A percentile compares a stretch with the other conserved stretches of the same genome.
Evolutionary conservation across 2,797 vertebrate species (phyloP).

Genomic region (Sylvilagus floridanus): DNA sequence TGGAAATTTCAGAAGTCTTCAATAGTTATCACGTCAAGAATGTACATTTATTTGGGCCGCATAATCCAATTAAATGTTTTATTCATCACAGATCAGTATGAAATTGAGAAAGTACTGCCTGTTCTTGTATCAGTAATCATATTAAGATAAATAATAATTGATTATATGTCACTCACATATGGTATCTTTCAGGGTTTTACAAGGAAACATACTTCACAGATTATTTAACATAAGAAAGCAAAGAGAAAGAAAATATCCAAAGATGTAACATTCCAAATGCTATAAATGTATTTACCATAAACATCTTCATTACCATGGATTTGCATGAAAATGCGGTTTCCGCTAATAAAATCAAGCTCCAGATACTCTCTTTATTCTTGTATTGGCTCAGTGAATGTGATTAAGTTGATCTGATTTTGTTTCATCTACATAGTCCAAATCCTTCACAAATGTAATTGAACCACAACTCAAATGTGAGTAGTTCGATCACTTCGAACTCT

Average conservation of each 20-base stretch:
- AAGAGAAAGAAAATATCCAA: slow-evolving; percentile 33
- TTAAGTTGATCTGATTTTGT: not conserved
- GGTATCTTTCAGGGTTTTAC: slow-evolving; percentile 40
- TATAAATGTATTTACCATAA: slow-evolving; percentile 8
- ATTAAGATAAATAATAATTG: slow-evolving; percentile 18
- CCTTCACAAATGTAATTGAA: not conserved
- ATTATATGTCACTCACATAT: not conserved
- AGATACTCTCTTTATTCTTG: not conserved
- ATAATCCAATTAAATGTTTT: slow-evolving; percentile 70
- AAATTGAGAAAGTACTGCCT: slow-evolving; percentile 30
- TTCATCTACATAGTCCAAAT: not conserved
- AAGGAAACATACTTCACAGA: slow-evolving; percentile 49
- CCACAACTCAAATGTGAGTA: not conserved
- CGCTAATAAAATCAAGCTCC: slow-evolving; percentile 27
- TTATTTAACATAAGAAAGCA: slow-evolving; percentile 54
- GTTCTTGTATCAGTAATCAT: slow-evolving; percentile 24
- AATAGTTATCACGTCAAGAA: not conserved
- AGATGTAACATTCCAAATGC: slow-evolving; percentile 48
- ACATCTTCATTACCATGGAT: not conserved
- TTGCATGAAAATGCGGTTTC: slow-evolving; percentile 11
- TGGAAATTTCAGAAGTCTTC: slow-evolving; percentile 57
- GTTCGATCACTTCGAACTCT: accelerated
- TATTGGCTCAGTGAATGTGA: not conserved
- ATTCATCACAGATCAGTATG: not conserved
- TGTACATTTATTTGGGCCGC: slow-evolving; percentile 28